phyloP scores from a whole-genome alignment of 2,113 vertebrate genomes.

The Alaudala cheleensis region DNA sequence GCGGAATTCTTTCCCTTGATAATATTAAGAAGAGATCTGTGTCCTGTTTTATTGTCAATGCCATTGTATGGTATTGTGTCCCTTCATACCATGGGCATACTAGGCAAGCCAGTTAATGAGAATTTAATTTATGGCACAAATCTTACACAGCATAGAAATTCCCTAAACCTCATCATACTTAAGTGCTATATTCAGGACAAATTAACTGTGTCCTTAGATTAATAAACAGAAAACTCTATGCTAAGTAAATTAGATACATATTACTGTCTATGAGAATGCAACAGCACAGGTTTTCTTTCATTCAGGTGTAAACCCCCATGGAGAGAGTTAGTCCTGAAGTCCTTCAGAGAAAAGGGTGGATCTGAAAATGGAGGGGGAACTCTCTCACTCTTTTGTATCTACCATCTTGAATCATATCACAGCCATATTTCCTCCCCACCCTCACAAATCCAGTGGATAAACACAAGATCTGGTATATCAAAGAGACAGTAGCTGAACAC shows the following conservation, averaged over 20 bases:
- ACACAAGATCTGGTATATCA: constrained; percentile 32
- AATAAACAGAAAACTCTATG: neutral
- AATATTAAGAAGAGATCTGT: constrained; percentile 1
- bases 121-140: neutral
- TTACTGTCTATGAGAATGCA: neutral
- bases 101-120: neutral
- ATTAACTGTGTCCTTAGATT: neutral
- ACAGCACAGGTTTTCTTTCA: neutral
- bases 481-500: neutral
- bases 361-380: neutral
- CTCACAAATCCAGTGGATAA: constrained; percentile 3
- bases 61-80: neutral
- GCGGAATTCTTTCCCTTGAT: constrained; percentile 16
- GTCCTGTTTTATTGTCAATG: constrained; percentile 7
- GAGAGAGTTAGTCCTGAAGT: neutral
- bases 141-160: neutral
- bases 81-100: neutral
- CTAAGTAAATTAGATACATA: neutral
- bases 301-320: neutral
- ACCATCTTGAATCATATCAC: constrained; percentile 17
- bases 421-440: constrained; percentile 24
- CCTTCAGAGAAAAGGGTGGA: neutral
- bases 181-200: neutral
- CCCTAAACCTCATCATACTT: neutral
- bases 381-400: neutral